These are phyloP conservation scores for Heliornis fulica DNA, from an alignment of 2,113 vertebrate genomes.

Conservation along the genomic window DNA sequence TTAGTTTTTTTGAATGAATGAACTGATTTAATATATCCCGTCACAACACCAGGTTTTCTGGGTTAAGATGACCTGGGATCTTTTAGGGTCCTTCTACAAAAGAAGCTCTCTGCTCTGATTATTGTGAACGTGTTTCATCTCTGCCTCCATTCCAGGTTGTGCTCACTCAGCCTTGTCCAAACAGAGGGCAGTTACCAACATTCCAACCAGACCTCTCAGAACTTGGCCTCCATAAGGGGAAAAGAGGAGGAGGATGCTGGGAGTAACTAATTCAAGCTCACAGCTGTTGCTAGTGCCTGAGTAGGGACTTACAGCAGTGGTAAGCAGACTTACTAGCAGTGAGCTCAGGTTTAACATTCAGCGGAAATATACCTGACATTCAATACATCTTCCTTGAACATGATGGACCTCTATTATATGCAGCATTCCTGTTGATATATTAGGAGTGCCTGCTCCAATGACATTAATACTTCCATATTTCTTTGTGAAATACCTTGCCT, in stretches of 20 bases:
- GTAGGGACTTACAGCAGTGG: not conserved
- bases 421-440: conserved; percentile 55
- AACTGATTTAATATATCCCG: not conserved
- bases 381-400: conserved; percentile 40
- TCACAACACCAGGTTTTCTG: not conserved
- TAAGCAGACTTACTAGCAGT: not conserved
- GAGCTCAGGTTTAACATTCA: conserved; percentile 28
- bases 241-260: not conserved
- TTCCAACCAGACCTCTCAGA: not conserved
- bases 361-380: conserved; percentile 24
- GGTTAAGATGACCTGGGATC: not conserved
- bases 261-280: not conserved
- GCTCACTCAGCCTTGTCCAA: not conserved
- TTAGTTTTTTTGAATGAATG: not conserved
- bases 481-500: conserved; percentile 52
- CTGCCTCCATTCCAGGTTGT: not conserved
- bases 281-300: not conserved
- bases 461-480: conserved; percentile 69
- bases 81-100: not conserved
- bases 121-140: not conserved
- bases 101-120: not conserved
- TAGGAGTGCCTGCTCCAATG: conserved; percentile 43
- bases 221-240: not conserved
- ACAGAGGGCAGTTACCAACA: not conserved
- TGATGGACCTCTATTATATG: conserved; percentile 42